A percentile compares a stretch with the other conserved stretches of the same genome.
Conservation (phyloP, 2,888 invertebrate species). For the Ormia ochracea region DNA sequence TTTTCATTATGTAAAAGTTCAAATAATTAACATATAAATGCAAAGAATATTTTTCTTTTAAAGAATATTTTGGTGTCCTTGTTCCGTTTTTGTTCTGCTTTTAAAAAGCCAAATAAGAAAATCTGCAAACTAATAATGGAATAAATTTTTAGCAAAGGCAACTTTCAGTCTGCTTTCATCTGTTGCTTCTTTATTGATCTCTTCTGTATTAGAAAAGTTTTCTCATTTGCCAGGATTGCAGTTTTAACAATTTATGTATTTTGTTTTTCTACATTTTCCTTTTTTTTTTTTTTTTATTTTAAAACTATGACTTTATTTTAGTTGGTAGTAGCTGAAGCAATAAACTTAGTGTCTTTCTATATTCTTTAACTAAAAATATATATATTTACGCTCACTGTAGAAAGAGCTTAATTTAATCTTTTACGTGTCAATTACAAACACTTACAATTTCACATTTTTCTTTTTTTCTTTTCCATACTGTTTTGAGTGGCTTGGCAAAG, state of each 20-base stretch:
- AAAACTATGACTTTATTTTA: neutral
- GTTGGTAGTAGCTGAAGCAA: neutral
- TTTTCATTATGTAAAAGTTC: too few relatives aligned
- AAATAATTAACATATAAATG: too few relatives aligned
- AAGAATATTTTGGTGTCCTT: too few relatives aligned
- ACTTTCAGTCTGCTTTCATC: neutral
- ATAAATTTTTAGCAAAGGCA: neutral
- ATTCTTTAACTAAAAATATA: neutral
- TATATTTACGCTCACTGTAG: slow-evolving; percentile 18
- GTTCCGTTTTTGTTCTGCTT: too few relatives aligned
- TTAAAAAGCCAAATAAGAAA: neutral
- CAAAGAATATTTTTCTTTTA: too few relatives aligned
- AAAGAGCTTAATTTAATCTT: slow-evolving; percentile 59
- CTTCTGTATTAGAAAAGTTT: slow-evolving; percentile 34
- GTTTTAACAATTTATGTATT: neutral
- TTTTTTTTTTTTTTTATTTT: neutral
- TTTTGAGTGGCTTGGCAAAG: neutral
- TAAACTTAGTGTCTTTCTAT: neutral
- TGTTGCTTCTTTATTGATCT: neutral
- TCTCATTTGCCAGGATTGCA: slow-evolving; percentile 1
- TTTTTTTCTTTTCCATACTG: neutral
- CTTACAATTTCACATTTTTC: slow-evolving; percentile 8
- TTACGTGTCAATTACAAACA: slow-evolving; percentile 60
- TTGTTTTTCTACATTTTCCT: too few relatives aligned
- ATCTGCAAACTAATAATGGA: neutral